Evolutionary conservation across 2,113 vertebrate species (phyloP).

Genomic region (Rhea pennata): DNA sequence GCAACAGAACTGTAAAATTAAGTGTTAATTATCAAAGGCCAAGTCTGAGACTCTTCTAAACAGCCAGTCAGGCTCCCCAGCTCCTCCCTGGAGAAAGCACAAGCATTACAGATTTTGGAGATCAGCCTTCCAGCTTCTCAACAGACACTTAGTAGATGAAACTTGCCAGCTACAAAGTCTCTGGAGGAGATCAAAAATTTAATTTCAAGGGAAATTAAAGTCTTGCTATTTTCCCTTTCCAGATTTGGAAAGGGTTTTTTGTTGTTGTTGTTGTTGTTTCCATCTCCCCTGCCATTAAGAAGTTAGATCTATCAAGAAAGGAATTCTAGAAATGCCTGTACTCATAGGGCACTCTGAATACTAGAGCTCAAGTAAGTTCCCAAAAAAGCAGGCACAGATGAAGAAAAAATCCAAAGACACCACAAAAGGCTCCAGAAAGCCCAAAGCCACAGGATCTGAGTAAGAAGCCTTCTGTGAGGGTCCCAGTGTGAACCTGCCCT

Average conservation of each 20-base stretch:
- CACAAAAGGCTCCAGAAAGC: background rate
- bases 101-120: background rate
- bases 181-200: background rate
- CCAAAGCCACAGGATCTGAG: background rate
- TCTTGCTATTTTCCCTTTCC: background rate
- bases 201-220: background rate
- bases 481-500: background rate
- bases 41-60: slow-evolving; percentile 7
- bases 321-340: background rate
- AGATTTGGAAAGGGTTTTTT: background rate
- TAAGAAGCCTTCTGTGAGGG: background rate
- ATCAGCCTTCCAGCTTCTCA: background rate
- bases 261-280: background rate
- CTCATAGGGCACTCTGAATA: background rate
- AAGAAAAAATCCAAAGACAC: background rate
- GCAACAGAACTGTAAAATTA: background rate
- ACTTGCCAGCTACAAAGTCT: slow-evolving; percentile 1
- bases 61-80: slow-evolving; percentile 1
- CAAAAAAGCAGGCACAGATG: background rate
- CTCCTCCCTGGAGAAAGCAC: background rate
- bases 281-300: background rate
- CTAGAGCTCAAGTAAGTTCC: background rate
- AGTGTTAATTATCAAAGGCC: slow-evolving; percentile 4
- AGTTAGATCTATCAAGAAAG: background rate
- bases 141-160: background rate